Evolutionary conservation across 92 coral and sea anemone species (phyloP), one percentile per base, ranked within the genome.

Genomic region (Palythoa grandiflora): DNA sequence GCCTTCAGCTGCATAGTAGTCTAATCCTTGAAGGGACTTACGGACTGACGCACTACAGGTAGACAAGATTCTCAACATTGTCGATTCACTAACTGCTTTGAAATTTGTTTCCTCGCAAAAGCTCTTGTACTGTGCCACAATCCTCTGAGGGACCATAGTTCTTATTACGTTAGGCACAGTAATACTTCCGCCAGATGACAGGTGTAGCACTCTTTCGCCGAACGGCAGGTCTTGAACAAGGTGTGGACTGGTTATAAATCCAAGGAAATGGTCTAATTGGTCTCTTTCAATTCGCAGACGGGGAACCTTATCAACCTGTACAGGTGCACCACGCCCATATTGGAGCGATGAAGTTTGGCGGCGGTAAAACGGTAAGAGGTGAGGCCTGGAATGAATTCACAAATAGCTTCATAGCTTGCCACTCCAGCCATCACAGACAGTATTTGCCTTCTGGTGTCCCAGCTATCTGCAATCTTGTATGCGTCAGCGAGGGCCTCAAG

Each of bases 181-280:
- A 75, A 89, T 40, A 15, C 68, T 44, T 38, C 87, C 86, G n/a
- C 92, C 93, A 8, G 84, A 28, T 16, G 93, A 86, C 81, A 89
- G 63, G 68, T 54, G 68, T 13, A 89, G 90, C 6, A 53, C 40
- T 54, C 65, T 80, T 66, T 89, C 89, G 4, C 92, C 94, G 87
- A 92, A 92, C 4, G 94, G 90, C 51, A 92, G 86, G 68, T 91
- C 89, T 68, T 91, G 92, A 48, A 91, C 87, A 66, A 92, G 78
- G 57, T 92, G 92, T n/a, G 92, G 88, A 66, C 94, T 92, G 37
- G 88, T 80, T 9, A 92, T 89, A 68, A 92, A 92, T 11, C 40
- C 73, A 44, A 92, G 88, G 71, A 92, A 92, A 47, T 89, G 94
- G 77, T 92, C 94, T 20, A 92, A 76, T 68, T 89, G 94, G 17